Conservation (phyloP, 1,140 invertebrate genomes). For the Adoxophyes honmai region DNA sequence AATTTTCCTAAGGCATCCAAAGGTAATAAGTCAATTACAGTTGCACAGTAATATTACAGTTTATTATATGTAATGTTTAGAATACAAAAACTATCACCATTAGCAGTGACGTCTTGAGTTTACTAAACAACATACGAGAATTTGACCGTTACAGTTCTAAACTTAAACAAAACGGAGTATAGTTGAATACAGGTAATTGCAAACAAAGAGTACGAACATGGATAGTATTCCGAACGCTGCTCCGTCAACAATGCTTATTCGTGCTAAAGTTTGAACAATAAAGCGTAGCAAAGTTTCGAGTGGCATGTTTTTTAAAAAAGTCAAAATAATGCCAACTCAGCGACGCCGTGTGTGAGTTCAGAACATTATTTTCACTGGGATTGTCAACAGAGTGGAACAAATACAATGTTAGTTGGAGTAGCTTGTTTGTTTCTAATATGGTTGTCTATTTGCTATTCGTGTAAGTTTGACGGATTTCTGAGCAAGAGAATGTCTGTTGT, state of each 20-base stretch:
- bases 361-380: not conserved
- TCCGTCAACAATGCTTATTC: not conserved
- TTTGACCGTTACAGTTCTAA: too few relatives aligned
- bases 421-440: not conserved
- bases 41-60: too few relatives aligned
- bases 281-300: constrained; percentile 4
- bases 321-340: constrained; percentile 6
- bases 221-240: not conserved
- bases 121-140: not conserved
- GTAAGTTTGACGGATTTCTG: not conserved
- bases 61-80: too few relatives aligned
- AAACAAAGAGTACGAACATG: not conserved
- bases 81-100: too few relatives aligned
- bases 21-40: too few relatives aligned
- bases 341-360: not conserved
- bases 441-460: not conserved
- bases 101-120: not conserved
- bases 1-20: too few relatives aligned
- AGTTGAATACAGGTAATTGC: not conserved
- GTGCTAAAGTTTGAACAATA: not conserved
- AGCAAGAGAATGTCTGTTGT: not conserved
- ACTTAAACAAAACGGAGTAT: not conserved
- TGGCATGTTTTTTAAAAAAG: not conserved
- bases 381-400: constrained; percentile 6
- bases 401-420: not conserved